phyloP scores from a whole-genome alignment of 1,140 invertebrate species.

The Eufriesea mexicana region DNA sequence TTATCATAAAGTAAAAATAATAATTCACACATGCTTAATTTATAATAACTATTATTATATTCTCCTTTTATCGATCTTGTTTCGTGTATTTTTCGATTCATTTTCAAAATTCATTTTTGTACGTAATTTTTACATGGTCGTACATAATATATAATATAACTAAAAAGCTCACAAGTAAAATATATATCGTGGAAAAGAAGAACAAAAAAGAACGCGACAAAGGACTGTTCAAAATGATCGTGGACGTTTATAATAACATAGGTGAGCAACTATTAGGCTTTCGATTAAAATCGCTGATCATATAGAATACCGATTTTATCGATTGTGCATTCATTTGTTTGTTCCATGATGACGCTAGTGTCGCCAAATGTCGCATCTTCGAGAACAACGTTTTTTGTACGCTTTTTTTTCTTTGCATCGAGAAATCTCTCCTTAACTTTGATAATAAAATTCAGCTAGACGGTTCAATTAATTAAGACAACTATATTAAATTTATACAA shows the following conservation, averaged over 20 bases:
- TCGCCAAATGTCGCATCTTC: neutral
- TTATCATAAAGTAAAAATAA: neutral
- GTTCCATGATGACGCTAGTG: neutral
- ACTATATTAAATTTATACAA: conserved; percentile 9
- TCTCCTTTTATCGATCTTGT: neutral
- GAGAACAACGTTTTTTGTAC: conserved; percentile 1
- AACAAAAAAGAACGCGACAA: conserved; percentile 20
- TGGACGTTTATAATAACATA: conserved; percentile 11
- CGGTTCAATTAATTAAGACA: neutral
- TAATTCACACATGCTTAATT: conserved; percentile 13
- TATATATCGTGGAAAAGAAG: neutral
- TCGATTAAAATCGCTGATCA: conserved; percentile 5
- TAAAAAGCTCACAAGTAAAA: neutral
- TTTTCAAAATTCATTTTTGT: neutral
- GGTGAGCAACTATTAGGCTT: conserved; percentile 43
- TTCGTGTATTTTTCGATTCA: neutral
- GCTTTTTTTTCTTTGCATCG: neutral
- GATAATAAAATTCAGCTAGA: neutral
- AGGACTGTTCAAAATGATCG: conserved; percentile 6
- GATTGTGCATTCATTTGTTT: conserved; percentile 6
- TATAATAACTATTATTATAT: conserved; percentile 3
- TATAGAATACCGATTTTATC: neutral
- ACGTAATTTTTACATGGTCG: neutral
- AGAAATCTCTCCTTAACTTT: neutral
- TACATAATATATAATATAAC: neutral